Conservation (phyloP, 2,797 vertebrate genomes). For the Enteromius trimaculatus region DNA sequence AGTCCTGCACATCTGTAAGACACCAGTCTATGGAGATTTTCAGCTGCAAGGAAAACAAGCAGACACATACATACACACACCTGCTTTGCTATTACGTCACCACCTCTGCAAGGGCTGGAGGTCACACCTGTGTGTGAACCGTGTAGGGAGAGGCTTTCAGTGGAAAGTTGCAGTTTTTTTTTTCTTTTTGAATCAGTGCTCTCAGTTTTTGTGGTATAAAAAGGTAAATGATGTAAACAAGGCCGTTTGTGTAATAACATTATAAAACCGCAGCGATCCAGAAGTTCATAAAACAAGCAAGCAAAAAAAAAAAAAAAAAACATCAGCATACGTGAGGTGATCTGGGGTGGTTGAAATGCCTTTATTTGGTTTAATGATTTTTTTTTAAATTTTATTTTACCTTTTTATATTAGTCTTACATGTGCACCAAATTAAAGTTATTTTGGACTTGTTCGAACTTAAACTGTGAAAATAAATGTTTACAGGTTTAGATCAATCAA, state of each 20-base stretch:
- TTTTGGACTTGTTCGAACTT: not conserved
- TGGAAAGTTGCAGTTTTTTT: not conserved
- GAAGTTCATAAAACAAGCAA: not conserved
- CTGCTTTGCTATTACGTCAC: constrained; percentile 76
- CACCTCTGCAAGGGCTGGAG: constrained; percentile 63
- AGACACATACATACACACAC: constrained; percentile 54
- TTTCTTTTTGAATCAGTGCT: not conserved
- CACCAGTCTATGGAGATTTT: constrained; percentile 45
- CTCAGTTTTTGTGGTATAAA: constrained; percentile 15
- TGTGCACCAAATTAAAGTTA: not conserved
- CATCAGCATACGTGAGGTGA: not conserved
- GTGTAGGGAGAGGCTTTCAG: constrained; percentile 26
- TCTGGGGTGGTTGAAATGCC: not conserved
- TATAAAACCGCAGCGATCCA: not conserved
- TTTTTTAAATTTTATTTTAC: too few species aligned
- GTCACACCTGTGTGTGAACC: constrained; percentile 69
- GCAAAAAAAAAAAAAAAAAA: not conserved
- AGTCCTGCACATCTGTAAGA: constrained; percentile 53
- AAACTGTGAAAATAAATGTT: not conserved
- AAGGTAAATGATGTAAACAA: constrained; percentile 27
- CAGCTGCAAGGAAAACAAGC: constrained; percentile 54
- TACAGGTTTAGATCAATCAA: too few species aligned
- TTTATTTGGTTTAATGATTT: not conserved
- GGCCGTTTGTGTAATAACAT: constrained; percentile 19
- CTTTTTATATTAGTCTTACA: not conserved